Percentiles rank a stretch among this genome's conserved stretches.
phyloP scores from a whole-genome alignment of 2,888 invertebrate species.

The Cyclophora albipunctata region DNA sequence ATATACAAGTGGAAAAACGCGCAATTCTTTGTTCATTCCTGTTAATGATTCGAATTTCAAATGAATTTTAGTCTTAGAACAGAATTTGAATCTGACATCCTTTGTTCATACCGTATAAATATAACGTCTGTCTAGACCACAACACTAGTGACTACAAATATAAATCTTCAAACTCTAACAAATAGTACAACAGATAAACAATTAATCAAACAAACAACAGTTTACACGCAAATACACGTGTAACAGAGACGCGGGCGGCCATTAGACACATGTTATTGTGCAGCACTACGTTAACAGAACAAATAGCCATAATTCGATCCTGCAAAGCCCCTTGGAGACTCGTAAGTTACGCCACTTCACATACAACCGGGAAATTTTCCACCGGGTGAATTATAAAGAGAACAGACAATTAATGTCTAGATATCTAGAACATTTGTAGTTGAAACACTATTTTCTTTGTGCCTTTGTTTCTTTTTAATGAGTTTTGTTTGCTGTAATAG shows the following conservation, averaged over 20 bases:
- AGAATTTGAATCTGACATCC: too few species aligned
- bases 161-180: too few species aligned
- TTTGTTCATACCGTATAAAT: too few species aligned
- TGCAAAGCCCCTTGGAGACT: conserved; percentile 42
- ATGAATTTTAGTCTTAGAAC: too few species aligned
- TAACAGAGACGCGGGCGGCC: conserved; percentile 13
- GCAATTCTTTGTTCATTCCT: too few species aligned
- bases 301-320: conserved; percentile 57
- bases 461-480: conserved; percentile 9
- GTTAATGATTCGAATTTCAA: too few species aligned
- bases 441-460: conserved; percentile 4
- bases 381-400: conserved; percentile 30
- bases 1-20: too few species aligned
- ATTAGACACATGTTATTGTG: conserved; percentile 38
- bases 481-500: conserved; percentile 10
- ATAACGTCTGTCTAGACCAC: too few species aligned
- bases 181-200: too few species aligned
- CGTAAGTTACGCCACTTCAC: conserved; percentile 28
- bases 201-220: too few species aligned
- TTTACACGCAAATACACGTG: too few species aligned
- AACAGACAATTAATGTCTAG: conserved; percentile 28
- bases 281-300: conserved; percentile 32
- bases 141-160: too few species aligned
- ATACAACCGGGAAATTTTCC: conserved; percentile 22
- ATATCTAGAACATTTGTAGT: neutral